Evolutionary conservation across 2,888 invertebrate species (phyloP).

Genomic region (Notodonta dromedarius): DNA sequence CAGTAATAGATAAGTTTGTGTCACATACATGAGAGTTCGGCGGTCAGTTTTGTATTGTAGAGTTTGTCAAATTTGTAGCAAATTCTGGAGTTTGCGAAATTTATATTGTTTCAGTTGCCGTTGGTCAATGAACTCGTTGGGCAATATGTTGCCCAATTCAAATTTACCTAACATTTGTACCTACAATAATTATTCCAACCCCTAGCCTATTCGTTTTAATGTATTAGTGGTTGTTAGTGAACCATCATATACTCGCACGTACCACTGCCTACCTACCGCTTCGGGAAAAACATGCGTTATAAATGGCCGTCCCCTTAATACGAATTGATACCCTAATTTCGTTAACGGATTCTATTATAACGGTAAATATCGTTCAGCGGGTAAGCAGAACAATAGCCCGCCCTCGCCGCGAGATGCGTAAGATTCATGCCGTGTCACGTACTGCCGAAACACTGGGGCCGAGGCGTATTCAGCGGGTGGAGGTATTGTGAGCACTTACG

Average conservation of each 20-base stretch:
- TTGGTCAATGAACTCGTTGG: too few species aligned
- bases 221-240: too few species aligned
- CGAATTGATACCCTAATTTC: conserved; percentile 13
- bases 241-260: too few species aligned
- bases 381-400: conserved; percentile 32
- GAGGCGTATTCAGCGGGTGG: conserved; percentile 9
- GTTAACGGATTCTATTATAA: conserved; percentile 30
- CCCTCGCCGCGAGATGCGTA: conserved; percentile 32
- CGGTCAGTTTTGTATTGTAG: neutral
- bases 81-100: too few species aligned
- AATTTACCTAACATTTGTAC: too few species aligned
- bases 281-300: neutral
- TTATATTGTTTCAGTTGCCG: too few species aligned
- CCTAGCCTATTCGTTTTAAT: too few species aligned
- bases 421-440: conserved; percentile 50
- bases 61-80: neutral
- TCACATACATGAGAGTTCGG: neutral
- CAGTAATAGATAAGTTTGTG: neutral
- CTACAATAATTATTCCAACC: too few species aligned
- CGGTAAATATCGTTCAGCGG: conserved; percentile 27
- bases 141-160: too few species aligned
- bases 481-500: too few species aligned
- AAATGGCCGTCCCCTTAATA: neutral
- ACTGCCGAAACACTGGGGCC: conserved; percentile 22
- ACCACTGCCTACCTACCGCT: too few species aligned